These are phyloP conservation scores for Phaonia tiefii DNA, from an alignment of 2,888 invertebrate genomes.

Conservation along the genomic window DNA sequence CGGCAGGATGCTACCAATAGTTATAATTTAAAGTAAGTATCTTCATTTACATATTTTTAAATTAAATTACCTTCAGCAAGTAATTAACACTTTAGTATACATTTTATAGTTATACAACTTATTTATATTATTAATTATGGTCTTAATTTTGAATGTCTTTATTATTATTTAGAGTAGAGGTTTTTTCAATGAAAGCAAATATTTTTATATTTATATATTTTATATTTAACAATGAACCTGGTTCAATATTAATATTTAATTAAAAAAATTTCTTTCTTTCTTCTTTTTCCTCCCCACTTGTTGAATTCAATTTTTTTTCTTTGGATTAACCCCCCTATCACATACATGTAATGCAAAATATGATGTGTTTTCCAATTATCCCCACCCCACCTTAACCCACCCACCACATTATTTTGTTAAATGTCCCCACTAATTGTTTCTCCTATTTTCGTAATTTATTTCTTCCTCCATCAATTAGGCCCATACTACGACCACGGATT, in stretches of 20 bases:
- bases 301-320: too few species aligned
- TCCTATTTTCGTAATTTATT: slow-evolving; percentile 56
- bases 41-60: not conserved
- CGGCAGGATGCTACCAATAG: slow-evolving; percentile 90
- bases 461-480: slow-evolving; percentile 82
- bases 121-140: not conserved
- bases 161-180: slow-evolving; percentile 21
- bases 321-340: slow-evolving; percentile 18
- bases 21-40: slow-evolving; percentile 90
- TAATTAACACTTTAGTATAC: slow-evolving; percentile 32
- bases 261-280: slow-evolving; percentile 62
- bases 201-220: slow-evolving; percentile 5
- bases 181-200: slow-evolving; percentile 18
- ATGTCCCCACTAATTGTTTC: slow-evolving; percentile 56
- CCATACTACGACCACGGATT: slow-evolving; percentile 94
- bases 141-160: slow-evolving; percentile 9
- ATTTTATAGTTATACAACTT: slow-evolving; percentile 21
- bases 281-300: slow-evolving; percentile 12
- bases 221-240: slow-evolving; percentile 35
- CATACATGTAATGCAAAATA: slow-evolving; percentile 42
- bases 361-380: slow-evolving; percentile 23
- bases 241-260: slow-evolving; percentile 58
- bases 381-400: slow-evolving; percentile 9
- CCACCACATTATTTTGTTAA: slow-evolving; percentile 7
- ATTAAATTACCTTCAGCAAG: slow-evolving; percentile 33